These are phyloP conservation scores for Sarcophaga rosellei DNA, from an alignment of 2,888 invertebrate genomes.

Conservation along the genomic window DNA sequence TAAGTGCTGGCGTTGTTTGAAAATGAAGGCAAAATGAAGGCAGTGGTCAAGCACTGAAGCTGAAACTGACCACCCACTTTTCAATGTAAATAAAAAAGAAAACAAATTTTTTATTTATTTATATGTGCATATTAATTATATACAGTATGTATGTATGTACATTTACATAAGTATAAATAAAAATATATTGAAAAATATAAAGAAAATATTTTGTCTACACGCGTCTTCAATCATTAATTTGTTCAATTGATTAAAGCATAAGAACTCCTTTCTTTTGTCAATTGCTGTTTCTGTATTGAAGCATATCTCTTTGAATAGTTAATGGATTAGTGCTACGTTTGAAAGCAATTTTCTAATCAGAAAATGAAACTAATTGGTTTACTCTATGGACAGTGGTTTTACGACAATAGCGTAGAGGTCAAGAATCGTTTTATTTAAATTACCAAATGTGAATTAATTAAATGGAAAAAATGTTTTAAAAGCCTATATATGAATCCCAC, in stretches of 20 bases:
- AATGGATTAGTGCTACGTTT: constrained; percentile 39
- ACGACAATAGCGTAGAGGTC: no score
- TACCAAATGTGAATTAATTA: no score
- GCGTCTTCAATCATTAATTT: constrained; percentile 59
- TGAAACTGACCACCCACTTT: constrained; percentile 21
- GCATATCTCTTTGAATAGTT: constrained; percentile 9
- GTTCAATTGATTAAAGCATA: constrained; percentile 33
- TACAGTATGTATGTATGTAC: neutral
- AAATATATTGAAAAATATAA: constrained; percentile 14
- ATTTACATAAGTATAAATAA: neutral
- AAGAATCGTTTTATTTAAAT: no score
- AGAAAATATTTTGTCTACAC: constrained; percentile 33
- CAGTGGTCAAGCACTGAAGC: neutral
- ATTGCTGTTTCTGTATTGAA: constrained; percentile 6
- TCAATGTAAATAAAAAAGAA: neutral
- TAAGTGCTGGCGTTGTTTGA: neutral
- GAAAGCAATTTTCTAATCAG: constrained; percentile 46
- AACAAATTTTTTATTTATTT: neutral
- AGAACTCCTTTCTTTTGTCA: neutral
- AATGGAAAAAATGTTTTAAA: no score
- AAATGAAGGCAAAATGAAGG: constrained; percentile 44
- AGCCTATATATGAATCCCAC: no score
- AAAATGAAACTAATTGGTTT: constrained; percentile 5
- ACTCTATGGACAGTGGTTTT: neutral
- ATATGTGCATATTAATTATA: neutral